Evolutionary conservation across 2,113 vertebrate species (phyloP).

Genomic region (Mugil cephalus): DNA sequence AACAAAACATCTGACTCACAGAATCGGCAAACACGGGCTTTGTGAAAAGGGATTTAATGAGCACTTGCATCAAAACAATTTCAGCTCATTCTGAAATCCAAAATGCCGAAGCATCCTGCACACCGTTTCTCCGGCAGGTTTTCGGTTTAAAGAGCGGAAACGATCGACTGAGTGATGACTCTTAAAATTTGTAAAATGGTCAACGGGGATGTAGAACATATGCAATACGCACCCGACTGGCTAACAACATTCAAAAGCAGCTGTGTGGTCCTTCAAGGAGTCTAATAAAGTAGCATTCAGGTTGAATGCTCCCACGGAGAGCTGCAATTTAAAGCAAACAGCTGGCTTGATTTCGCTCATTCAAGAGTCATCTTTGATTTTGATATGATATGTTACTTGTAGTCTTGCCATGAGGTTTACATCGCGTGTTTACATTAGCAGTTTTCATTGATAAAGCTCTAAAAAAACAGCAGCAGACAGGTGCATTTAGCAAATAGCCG

Average conservation of each 20-base stretch:
- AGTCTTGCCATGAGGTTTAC: too few species aligned
- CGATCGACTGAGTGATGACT: background rate
- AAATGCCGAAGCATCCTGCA: background rate
- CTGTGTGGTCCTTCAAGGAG: conserved; percentile 34
- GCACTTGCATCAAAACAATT: background rate
- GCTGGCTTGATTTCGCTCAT: background rate
- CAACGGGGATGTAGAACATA: conserved; percentile 22
- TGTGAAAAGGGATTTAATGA: background rate
- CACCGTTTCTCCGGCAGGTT: background rate
- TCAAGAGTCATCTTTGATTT: too few species aligned
- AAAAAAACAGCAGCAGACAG: too few species aligned
- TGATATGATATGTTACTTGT: too few species aligned
- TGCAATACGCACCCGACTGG: conserved; percentile 13
- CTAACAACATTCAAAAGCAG: conserved; percentile 35
- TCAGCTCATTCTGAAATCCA: background rate
- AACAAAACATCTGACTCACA: background rate
- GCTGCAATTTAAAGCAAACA: conserved; percentile 14
- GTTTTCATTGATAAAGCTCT: too few species aligned
- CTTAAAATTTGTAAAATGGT: background rate
- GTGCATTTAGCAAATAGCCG: background rate
- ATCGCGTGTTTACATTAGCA: too few species aligned
- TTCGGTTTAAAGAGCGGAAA: background rate
- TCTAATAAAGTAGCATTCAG: conserved; percentile 42
- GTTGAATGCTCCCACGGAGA: conserved; percentile 43
- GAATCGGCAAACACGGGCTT: background rate